These are phyloP conservation scores for Cardiocondyla obscurior DNA, from an alignment of 1,140 invertebrate genomes.

Conservation along the genomic window DNA sequence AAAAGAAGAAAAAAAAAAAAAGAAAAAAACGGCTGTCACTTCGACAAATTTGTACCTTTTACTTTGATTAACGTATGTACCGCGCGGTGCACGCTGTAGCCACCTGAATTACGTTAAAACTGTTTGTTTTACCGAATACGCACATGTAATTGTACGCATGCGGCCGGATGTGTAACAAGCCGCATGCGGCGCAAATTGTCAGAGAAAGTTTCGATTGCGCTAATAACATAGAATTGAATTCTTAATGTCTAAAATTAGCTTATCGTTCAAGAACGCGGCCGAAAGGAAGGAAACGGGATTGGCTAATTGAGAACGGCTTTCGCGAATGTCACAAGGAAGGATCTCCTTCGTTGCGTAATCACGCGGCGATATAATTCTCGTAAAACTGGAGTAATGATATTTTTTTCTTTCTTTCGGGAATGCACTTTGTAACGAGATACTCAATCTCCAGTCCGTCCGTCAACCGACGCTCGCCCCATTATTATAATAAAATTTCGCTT, in stretches of 20 bases:
- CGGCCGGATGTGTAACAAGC: not conserved
- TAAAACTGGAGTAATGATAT: conserved; percentile 49
- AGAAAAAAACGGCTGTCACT: too few relatives aligned
- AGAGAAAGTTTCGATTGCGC: conserved; percentile 24
- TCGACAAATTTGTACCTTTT: not conserved
- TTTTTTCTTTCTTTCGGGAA: not conserved
- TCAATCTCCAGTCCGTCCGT: not conserved
- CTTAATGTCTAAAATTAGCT: conserved; percentile 17
- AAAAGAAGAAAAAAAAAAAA: too few relatives aligned
- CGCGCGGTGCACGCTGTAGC: too few relatives aligned
- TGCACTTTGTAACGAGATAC: not conserved
- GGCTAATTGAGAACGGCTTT: conserved; percentile 30
- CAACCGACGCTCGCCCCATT: not conserved
- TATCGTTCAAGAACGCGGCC: not conserved
- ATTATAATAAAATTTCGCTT: conserved; percentile 51
- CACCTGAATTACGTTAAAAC: not conserved
- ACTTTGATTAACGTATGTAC: not conserved
- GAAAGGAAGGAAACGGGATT: conserved; percentile 15
- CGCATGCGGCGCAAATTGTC: conserved; percentile 45
- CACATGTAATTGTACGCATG: too few relatives aligned
- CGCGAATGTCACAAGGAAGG: not conserved
- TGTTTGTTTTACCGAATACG: too few relatives aligned
- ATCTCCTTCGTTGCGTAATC: not conserved
- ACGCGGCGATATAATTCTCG: conserved; percentile 34
- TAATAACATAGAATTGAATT: conserved; percentile 31